Conservation (phyloP, 2,797 vertebrate species). For the Aldrovandia affinis region DNA sequence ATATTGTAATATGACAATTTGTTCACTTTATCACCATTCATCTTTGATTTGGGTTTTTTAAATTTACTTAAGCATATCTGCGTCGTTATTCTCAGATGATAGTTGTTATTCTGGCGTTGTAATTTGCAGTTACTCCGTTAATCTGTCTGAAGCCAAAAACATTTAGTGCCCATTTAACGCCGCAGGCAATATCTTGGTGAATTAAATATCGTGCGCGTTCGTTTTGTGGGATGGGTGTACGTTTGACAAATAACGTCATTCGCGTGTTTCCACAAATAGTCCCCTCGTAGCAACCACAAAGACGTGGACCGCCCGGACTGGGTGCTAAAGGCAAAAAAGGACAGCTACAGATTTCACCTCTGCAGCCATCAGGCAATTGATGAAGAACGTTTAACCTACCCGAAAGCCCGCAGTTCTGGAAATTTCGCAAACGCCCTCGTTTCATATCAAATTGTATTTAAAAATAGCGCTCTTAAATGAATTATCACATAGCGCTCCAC, state of each 20-base stretch:
- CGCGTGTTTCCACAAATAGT: constrained; percentile 49
- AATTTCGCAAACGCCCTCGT: not conserved
- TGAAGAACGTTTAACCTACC: not conserved
- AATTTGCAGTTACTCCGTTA: not conserved
- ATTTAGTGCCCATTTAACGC: not conserved
- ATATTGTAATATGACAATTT: not conserved
- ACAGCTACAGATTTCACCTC: not conserved
- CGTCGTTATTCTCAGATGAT: not conserved
- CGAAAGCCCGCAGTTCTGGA: not conserved
- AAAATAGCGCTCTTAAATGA: not conserved
- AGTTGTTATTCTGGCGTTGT: not conserved
- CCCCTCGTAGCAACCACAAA: constrained; percentile 15
- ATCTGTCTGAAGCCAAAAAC: not conserved
- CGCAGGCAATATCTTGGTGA: constrained; percentile 27
- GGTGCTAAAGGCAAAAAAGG: constrained; percentile 7
- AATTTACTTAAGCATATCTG: constrained; percentile 25
- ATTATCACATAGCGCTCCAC: not conserved
- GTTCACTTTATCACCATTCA: not conserved
- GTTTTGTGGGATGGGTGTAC: constrained; percentile 45
- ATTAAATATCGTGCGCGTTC: constrained; percentile 31
- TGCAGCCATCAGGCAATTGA: not conserved
- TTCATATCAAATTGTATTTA: not conserved
- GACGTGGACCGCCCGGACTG: constrained; percentile 25
- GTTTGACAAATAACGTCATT: constrained; percentile 48
- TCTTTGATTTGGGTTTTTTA: not conserved